Evolutionary conservation across 2,888 invertebrate genomes (phyloP), one percentile per base, ranked within the genome.

Genomic region (Eupithecia tripunctaria): DNA sequence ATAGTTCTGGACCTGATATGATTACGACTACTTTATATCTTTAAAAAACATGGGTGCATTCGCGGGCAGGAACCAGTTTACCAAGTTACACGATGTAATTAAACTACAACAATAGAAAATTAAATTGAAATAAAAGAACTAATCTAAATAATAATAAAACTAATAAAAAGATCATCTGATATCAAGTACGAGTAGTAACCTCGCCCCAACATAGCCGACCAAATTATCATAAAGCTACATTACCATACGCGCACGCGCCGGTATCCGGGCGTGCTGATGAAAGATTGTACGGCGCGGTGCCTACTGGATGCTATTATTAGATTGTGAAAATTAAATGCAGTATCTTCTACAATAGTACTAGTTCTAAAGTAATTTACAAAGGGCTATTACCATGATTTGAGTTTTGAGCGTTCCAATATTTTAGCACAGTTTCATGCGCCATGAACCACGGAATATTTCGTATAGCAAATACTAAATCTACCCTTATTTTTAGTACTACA

Each of bases 61-160:
- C n/a, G 47, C n/a, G 7, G n/a, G 47, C 47, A 47, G n/a, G n/a
- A n/a, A 2, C n/a, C 8, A n/a, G n/a, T 47, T 47, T 8, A 47
- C 8, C 8, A 47, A 47, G n/a, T n/a, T 6, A 18, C 21, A 51
- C 27, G 7, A 2, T 8, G 59, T 10, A 27, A 14, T 27, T 27
- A 15, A 27, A 27, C 32, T 38, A 60, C 68, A 68, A 72, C 68
- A 68, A 72, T 60, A 65, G 25, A 56, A 65, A n/a, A 14, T 0
- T 10, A 8, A 29, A 29, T 60, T 32, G 25, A 27, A 38, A 66
- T 36, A 41, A 66, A 65, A 14, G 12, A 65, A 51, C 15, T 62
- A 68, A 62, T 70, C n/a, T 68, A n/a, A 59, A 65, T 66, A 74
- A 74, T 66, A 74, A 74, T 68, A 56, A 62, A 74, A 41, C 38